Evolutionary conservation across 2,797 vertebrate species (phyloP), one percentile per base, ranked within the genome.

Genomic region (Acanthopagrus latus): DNA sequence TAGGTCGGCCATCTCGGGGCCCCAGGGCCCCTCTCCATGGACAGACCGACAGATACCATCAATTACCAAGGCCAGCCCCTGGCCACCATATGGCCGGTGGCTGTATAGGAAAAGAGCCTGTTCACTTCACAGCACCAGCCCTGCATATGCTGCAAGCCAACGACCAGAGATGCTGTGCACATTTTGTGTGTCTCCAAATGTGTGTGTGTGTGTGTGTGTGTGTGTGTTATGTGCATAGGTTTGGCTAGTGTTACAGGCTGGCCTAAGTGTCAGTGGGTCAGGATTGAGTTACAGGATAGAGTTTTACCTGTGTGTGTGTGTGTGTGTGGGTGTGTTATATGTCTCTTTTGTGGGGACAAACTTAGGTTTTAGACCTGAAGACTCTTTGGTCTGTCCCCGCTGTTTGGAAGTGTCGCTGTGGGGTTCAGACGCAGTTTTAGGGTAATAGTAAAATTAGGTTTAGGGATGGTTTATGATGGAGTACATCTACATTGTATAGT

Each of bases 71-170:
- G 93, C 91, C 83, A 85, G 90, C 87, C 84, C 87, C 89, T 94
- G 94, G 88, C 88, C 83, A 90, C 93, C 97, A 97, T 97, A 96
- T 96, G 96, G 95, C 91, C 82, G 82, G 89, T 94, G 91, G 92
- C 92, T 91, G 88, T 95, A 95, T 94, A 93, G 94, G 93, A 85
- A 58, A 69, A 71, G 73, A 90, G 76, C 90, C 93, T 87, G 90
- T 88, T 91, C 89, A 82, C 83, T 91, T 87, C 78, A 80, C 86
- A 86, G 86, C 86, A 87, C 78, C 83, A 83, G 88, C 84, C 72
- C 82, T 93, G 90, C 93, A 94, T 93, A 94, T 95, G 95, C 93
- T 92, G 92, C 77, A 79, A 78, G 78, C 78, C 81, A 76, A 81
- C 84, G 64, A 86, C 88, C 91, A 91, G 84, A 92, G 89, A 92